Evolutionary conservation across 2,113 vertebrate genomes (phyloP).

Genomic region (Lophura nycthemera): DNA sequence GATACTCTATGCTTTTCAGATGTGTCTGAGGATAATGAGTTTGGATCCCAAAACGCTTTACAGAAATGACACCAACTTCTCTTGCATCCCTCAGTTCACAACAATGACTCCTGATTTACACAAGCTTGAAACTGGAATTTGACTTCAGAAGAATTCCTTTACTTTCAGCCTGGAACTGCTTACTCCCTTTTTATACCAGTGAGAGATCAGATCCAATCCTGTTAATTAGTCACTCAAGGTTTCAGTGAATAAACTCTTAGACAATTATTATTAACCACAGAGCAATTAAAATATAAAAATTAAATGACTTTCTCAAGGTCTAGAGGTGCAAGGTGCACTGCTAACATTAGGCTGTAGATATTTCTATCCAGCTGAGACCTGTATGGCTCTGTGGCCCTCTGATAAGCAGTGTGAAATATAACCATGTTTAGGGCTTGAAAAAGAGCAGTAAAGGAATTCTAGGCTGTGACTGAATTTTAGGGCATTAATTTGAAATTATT

Average conservation of each 20-base stretch:
- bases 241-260: neutral
- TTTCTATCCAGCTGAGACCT: neutral
- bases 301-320: neutral
- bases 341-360: neutral
- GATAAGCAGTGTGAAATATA: neutral
- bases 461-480: neutral
- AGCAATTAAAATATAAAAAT: neutral
- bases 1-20: neutral
- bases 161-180: neutral
- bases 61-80: neutral
- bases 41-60: neutral
- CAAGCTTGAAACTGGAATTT: neutral
- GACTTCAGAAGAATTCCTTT: neutral
- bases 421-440: neutral
- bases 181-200: neutral
- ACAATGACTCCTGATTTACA: neutral
- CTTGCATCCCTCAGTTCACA: neutral
- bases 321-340: neutral
- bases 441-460: neutral
- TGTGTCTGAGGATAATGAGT: neutral
- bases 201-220: neutral
- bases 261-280: neutral
- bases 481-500: neutral
- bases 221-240: neutral
- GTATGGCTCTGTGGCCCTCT: neutral